A percentile compares a stretch with the other conserved stretches of the same genome.
These are phyloP conservation scores for Drosophila sordidula DNA, from an alignment of 2,888 invertebrate species.

Conservation along the genomic window DNA sequence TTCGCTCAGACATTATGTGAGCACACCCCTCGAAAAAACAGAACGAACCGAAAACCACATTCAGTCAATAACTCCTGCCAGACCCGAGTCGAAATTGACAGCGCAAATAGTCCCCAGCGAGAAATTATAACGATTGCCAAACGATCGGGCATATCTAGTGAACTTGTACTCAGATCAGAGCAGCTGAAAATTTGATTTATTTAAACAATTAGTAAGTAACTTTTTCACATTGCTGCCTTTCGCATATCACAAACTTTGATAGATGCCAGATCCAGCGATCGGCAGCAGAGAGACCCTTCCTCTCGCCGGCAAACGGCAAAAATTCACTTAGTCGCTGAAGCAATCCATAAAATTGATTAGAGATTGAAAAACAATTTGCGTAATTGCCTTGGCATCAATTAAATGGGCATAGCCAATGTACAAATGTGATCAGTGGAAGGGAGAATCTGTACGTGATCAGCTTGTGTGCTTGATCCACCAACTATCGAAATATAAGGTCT, in stretches of 20 bases:
- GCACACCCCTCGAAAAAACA: slow-evolving; percentile 30
- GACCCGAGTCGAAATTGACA: slow-evolving; percentile 11
- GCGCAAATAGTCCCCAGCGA: slow-evolving; percentile 7
- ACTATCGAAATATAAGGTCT: too few relatives aligned
- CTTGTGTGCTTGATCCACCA: too few relatives aligned
- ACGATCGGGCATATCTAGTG: not conserved
- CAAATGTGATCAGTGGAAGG: too few relatives aligned
- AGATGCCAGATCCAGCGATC: not conserved
- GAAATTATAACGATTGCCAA: slow-evolving; percentile 10
- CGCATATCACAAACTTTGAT: not conserved
- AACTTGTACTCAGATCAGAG: not conserved
- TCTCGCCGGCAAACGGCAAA: not conserved
- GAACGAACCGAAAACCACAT: not conserved
- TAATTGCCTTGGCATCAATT: not conserved
- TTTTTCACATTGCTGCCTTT: not conserved
- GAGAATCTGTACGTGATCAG: too few relatives aligned
- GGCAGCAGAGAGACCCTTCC: too few relatives aligned
- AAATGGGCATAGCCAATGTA: too few relatives aligned
- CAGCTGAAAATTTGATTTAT: slow-evolving; percentile 10
- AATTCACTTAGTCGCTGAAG: not conserved
- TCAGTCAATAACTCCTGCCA: slow-evolving; percentile 10
- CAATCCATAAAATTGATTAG: not conserved
- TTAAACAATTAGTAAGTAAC: not conserved
- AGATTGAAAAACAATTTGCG: not conserved
- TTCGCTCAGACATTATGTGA: slow-evolving; percentile 54